These are phyloP conservation scores for Oreonectes daqikongensis DNA, from an alignment of 2,797 vertebrate genomes.

Conservation along the genomic window DNA sequence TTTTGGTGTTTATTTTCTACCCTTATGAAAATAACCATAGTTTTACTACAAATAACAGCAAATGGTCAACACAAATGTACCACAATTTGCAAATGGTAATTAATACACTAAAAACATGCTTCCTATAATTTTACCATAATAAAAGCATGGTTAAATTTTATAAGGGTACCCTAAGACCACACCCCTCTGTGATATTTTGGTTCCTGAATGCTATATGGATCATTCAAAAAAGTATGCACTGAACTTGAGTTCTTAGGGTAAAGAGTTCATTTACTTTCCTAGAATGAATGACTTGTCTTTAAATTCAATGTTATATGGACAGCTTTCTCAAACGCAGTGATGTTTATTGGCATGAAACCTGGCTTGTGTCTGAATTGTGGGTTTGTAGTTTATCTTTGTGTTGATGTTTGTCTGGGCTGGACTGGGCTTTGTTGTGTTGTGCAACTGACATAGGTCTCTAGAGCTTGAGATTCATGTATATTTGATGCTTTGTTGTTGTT, in stretches of 20 bases:
- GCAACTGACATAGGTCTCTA: slow-evolving; percentile 39
- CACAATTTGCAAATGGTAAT: too few species aligned
- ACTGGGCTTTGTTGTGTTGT: slow-evolving; percentile 48
- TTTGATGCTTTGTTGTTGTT: slow-evolving; percentile 62
- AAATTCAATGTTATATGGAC: not conserved
- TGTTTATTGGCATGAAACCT: slow-evolving; percentile 29
- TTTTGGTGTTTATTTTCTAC: not conserved
- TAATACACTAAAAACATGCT: too few species aligned
- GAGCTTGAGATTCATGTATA: slow-evolving; percentile 64
- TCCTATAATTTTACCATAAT: too few species aligned
- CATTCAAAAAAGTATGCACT: not conserved
- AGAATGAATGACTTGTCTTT: not conserved
- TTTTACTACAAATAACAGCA: too few species aligned
- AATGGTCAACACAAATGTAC: too few species aligned
- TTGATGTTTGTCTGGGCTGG: slow-evolving; percentile 44
- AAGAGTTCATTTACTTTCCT: not conserved
- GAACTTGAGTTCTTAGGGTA: not conserved
- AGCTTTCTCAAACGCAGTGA: slow-evolving; percentile 50
- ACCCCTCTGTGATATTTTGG: not conserved
- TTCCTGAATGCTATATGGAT: not conserved
- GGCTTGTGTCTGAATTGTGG: slow-evolving; percentile 28
- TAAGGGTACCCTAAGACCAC: too few species aligned
- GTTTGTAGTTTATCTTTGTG: slow-evolving; percentile 39
- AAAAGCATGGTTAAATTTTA: too few species aligned
- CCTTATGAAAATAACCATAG: too few species aligned